Conservation (phyloP, 2,113 vertebrate species). For the Cygnus atratus region DNA sequence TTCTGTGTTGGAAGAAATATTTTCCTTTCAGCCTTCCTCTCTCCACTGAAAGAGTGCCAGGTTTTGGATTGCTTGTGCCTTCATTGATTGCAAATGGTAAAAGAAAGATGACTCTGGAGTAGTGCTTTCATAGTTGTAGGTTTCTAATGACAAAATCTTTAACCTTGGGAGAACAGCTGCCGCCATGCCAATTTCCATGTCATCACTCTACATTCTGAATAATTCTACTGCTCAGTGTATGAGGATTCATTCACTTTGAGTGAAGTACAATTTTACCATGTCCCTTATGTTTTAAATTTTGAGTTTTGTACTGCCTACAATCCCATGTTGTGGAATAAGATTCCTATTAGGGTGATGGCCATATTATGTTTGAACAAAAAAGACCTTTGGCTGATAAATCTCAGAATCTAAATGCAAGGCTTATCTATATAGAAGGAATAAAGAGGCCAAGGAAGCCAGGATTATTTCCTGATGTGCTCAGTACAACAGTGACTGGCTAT, state of each 20-base stretch:
- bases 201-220: neutral
- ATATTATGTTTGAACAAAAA: neutral
- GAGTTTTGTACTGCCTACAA: neutral
- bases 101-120: neutral
- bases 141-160: neutral
- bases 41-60: neutral
- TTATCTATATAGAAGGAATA: neutral
- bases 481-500: neutral
- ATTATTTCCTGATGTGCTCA: neutral
- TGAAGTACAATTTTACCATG: neutral
- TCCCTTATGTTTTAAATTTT: neutral
- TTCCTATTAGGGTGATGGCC: neutral
- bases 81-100: neutral
- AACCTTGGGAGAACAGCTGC: neutral
- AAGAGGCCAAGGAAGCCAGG: neutral
- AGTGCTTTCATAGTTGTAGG: neutral
- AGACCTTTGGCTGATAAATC: neutral
- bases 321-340: neutral
- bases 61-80: neutral
- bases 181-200: fast-evolving
- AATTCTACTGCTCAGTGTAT: neutral
- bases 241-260: neutral
- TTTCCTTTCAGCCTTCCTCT: neutral
- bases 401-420: neutral
- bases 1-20: neutral